A percentile compares a stretch with the other conserved stretches of the same genome.
These are phyloP conservation scores for Pyrocoelia pectoralis DNA, from an alignment of 2,888 invertebrate genomes.

Conservation along the genomic window DNA sequence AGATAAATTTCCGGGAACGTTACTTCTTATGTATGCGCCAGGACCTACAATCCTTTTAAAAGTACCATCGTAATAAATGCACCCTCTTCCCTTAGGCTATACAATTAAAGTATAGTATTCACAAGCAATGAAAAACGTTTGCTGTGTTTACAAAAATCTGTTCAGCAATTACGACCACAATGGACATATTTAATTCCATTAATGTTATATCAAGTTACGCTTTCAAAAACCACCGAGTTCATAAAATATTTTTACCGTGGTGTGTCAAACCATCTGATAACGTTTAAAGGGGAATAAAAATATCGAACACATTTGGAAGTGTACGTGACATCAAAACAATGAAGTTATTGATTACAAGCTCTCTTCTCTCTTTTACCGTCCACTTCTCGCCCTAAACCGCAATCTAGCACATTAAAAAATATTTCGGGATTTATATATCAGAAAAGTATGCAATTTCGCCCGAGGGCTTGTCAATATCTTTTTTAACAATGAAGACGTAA, in stretches of 20 bases:
- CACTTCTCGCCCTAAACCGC: neutral
- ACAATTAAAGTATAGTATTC: neutral
- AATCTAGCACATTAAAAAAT: neutral
- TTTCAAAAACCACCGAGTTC: neutral
- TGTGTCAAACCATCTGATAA: neutral
- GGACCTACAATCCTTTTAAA: too few species aligned
- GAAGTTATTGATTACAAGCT: neutral
- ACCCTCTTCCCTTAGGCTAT: neutral
- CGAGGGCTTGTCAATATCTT: too few species aligned
- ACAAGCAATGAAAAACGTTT: neutral
- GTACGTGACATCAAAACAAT: neutral
- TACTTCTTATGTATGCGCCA: too few species aligned
- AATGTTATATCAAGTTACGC: neutral
- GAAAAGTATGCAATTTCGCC: neutral
- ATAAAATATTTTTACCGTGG: too few species aligned
- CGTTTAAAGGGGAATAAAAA: neutral
- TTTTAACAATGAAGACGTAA: neutral
- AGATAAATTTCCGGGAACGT: too few species aligned
- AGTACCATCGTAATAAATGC: neutral
- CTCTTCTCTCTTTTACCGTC: neutral
- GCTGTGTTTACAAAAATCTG: neutral
- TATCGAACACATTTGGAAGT: neutral
- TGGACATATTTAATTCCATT: neutral
- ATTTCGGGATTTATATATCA: neutral
- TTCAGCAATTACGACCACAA: conserved; percentile 1